These are phyloP conservation scores for Sialia sialis DNA, from an alignment of 2,113 vertebrate genomes.

Conservation along the genomic window DNA sequence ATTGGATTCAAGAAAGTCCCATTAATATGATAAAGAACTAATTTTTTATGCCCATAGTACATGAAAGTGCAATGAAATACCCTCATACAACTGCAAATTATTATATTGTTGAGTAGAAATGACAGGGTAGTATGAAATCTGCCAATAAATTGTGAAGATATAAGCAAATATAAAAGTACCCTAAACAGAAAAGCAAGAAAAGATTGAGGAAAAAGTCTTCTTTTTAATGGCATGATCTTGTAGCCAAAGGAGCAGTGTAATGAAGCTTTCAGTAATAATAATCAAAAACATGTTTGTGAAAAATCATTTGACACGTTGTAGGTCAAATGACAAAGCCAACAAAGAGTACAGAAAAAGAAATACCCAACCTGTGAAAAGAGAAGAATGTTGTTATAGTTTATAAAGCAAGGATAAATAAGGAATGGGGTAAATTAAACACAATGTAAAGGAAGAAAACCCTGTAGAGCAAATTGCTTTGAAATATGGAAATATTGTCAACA, in stretches of 20 bases:
- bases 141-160: neutral
- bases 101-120: neutral
- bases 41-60: neutral
- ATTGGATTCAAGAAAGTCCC: neutral
- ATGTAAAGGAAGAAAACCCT: neutral
- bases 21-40: neutral
- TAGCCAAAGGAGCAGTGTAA: neutral
- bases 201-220: neutral
- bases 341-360: neutral
- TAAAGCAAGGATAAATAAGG: neutral
- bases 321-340: neutral
- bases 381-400: neutral
- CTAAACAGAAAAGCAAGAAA: neutral
- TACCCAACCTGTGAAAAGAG: neutral
- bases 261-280: neutral
- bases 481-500: neutral
- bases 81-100: neutral
- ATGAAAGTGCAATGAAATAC: neutral
- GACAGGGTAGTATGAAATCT: neutral
- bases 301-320: neutral
- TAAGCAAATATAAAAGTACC: neutral
- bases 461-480: neutral
- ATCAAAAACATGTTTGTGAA: neutral
- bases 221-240: neutral
- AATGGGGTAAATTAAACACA: neutral